Percentiles rank a stretch among this genome's conserved stretches.
Evolutionary conservation across 2,888 invertebrate species (phyloP).

Genomic region (Trichogramma evanescens): DNA sequence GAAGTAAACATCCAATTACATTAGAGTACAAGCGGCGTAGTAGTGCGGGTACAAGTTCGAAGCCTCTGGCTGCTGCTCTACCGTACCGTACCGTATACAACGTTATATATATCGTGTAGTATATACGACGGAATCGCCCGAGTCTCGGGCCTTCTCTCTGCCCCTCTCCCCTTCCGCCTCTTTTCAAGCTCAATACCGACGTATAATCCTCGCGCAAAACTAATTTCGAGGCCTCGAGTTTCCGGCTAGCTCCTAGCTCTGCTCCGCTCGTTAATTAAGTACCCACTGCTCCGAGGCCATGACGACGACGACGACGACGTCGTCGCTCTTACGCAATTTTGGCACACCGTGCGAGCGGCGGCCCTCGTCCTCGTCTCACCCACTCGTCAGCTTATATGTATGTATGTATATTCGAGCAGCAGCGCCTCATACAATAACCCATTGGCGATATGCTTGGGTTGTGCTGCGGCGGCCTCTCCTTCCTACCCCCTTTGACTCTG

Average conservation of each 20-base stretch:
- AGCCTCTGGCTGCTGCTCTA: slow-evolving; percentile 10
- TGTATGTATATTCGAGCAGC: background rate
- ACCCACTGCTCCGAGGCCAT: background rate
- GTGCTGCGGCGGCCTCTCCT: slow-evolving; percentile 29
- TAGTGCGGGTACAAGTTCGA: background rate
- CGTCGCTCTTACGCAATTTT: slow-evolving; percentile 1
- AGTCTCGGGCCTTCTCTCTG: background rate
- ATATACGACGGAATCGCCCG: too few relatives aligned
- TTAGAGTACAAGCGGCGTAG: slow-evolving; percentile 10
- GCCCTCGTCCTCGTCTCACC: too few relatives aligned
- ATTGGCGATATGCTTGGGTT: slow-evolving; percentile 23
- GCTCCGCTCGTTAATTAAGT: slow-evolving; percentile 17
- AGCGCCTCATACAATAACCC: slow-evolving; percentile 7
- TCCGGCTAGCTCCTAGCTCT: background rate
- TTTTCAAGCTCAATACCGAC: slow-evolving; percentile 7
- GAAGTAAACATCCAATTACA: slow-evolving; percentile 23
- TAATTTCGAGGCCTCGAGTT: slow-evolving; percentile 20
- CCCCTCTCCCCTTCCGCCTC: background rate
- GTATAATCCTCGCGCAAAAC: background rate
- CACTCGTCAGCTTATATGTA: background rate
- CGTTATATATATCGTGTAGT: too few relatives aligned
- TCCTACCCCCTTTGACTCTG: too few relatives aligned
- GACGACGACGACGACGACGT: background rate
- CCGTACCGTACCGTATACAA: background rate
- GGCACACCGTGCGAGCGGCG: background rate